These are phyloP conservation scores for Cephus nigrinus DNA, from an alignment of 2,888 invertebrate species.

Conservation along the genomic window DNA sequence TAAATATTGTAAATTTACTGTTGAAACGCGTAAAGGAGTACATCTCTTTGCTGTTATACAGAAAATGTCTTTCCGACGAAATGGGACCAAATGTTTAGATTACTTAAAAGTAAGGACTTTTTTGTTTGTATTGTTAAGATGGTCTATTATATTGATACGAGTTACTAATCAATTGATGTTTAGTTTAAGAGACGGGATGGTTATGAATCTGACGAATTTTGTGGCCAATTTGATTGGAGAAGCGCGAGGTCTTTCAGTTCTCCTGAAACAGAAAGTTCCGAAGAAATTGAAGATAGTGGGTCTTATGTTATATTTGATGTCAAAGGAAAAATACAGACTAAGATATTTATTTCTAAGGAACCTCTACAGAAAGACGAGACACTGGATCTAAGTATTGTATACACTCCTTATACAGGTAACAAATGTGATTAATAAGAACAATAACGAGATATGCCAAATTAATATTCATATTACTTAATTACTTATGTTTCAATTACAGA, in stretches of 20 bases:
- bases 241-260: constrained; percentile 41
- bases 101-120: constrained; percentile 61
- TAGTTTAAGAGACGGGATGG: constrained; percentile 59
- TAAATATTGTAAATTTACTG: constrained; percentile 46
- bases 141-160: background rate
- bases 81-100: constrained; percentile 66
- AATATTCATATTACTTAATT: background rate
- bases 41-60: constrained; percentile 70
- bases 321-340: constrained; percentile 62
- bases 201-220: constrained; percentile 49
- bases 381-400: constrained; percentile 65
- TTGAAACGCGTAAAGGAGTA: constrained; percentile 46
- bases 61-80: constrained; percentile 64
- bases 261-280: constrained; percentile 28
- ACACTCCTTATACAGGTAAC: constrained; percentile 67
- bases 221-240: constrained; percentile 58
- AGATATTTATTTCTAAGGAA: constrained; percentile 62
- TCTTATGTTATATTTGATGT: constrained; percentile 28
- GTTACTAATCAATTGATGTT: constrained; percentile 14
- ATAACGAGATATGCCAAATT: background rate
- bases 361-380: constrained; percentile 48
- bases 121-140: background rate
- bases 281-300: constrained; percentile 22
- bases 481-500: constrained; percentile 35
- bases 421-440: background rate